These are phyloP conservation scores for Smithornis capensis DNA, from an alignment of 2,113 vertebrate genomes.

Conservation along the genomic window DNA sequence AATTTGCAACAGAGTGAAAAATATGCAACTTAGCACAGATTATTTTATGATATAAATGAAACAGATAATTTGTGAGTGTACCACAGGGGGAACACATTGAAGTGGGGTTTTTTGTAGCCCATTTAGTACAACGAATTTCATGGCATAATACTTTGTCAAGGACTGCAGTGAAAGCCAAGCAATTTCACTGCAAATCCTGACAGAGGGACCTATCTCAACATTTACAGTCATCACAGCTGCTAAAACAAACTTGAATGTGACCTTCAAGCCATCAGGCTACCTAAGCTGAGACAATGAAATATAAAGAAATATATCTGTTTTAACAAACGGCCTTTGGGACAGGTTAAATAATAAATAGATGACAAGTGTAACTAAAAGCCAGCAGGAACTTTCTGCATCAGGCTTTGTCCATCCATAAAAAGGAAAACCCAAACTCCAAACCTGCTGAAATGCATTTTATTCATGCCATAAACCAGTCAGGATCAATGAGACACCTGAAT, in stretches of 20 bases:
- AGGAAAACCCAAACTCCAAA: not conserved
- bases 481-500: not conserved
- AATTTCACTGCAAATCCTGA: not conserved
- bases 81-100: not conserved
- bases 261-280: not conserved
- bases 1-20: not conserved
- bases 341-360: slow-evolving; percentile 22
- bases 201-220: not conserved
- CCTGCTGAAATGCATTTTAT: not conserved
- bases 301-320: slow-evolving; percentile 22
- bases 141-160: not conserved
- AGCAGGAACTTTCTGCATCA: not conserved
- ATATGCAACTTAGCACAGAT: not conserved
- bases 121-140: not conserved
- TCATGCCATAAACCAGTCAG: not conserved
- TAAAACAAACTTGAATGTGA: slow-evolving; percentile 41
- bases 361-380: slow-evolving; percentile 27
- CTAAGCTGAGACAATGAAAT: not conserved
- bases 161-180: not conserved
- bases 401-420: not conserved
- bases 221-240: slow-evolving; percentile 31
- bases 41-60: not conserved
- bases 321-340: not conserved
- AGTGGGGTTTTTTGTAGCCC: not conserved
- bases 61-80: not conserved